phyloP scores from a whole-genome alignment of 2,113 vertebrate genomes.

The Anguilla rostrata region DNA sequence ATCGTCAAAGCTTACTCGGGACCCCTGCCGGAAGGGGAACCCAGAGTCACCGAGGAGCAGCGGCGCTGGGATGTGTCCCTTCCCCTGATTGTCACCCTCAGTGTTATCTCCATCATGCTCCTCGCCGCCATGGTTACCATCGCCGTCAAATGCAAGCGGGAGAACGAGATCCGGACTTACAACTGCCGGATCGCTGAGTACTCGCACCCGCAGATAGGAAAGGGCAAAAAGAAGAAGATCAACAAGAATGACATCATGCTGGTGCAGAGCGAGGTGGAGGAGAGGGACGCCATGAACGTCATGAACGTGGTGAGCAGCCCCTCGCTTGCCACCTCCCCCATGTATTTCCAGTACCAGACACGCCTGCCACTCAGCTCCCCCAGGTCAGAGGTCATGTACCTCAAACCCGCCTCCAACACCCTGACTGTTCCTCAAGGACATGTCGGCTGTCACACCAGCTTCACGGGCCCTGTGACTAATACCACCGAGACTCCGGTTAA shows the following conservation, averaged over 20 bases:
- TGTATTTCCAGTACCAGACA: constrained; percentile 99
- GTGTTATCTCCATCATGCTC: constrained; percentile 95
- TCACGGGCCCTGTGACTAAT: constrained; percentile 95
- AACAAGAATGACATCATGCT: constrained; percentile 99
- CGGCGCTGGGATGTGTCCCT: constrained; percentile 96
- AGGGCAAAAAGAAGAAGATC: constrained; percentile 96
- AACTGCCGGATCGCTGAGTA: constrained; percentile 98
- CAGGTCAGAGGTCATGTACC: constrained; percentile 98
- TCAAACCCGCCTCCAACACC: constrained; percentile 98
- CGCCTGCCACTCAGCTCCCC: constrained; percentile 98
- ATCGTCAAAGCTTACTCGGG: constrained; percentile 90
- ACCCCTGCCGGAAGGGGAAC: constrained; percentile 85
- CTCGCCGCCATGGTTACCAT: constrained; percentile 98
- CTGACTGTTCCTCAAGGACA: constrained; percentile 97
- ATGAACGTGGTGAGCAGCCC: constrained; percentile 99
- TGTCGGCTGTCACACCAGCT: constrained; percentile 97
- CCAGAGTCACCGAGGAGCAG: constrained; percentile 84
- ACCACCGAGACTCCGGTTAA: constrained; percentile 91
- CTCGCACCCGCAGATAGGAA: constrained; percentile 95
- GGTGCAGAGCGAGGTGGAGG: constrained; percentile 97
- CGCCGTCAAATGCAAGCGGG: constrained; percentile 94
- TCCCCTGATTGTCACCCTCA: constrained; percentile 93
- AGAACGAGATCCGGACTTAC: constrained; percentile 98
- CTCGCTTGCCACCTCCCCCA: constrained; percentile 96
- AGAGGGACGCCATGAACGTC: constrained; percentile 98